Evolutionary conservation across 1,140 invertebrate species (phyloP), one percentile per base, ranked within the genome.

Genomic region (Hetaerina americana): DNA sequence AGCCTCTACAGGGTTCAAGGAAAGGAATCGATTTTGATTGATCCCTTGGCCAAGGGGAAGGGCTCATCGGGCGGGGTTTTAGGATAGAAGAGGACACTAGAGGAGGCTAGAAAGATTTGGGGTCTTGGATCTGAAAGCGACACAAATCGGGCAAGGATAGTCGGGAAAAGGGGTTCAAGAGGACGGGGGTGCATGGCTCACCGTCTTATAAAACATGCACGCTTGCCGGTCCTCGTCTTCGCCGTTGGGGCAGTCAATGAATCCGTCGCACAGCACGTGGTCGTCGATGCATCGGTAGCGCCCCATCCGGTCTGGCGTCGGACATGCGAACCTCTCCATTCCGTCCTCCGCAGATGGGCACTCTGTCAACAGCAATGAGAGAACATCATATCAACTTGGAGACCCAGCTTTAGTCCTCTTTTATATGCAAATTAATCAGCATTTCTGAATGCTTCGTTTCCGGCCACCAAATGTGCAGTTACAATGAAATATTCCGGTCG

Each of bases 141-240:
- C n/a, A n/a, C n/a, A n/a, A n/a, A n/a, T n/a, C n/a, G n/a, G n/a
- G n/a, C n/a, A 40, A 40, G 31, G n/a, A n/a, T n/a, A n/a, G n/a
- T n/a, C n/a, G n/a, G 31, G 31, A 40, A 40, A 18, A 40, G 31
- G 31, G 31, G 31, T n/a, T 57, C 40, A 57, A 57, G 22, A 18
- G 40, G 40, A n/a, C 22, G 15, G 40, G 22, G 40, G 40, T 57
- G n/a, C 40, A 57, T 57, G 15, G 80, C 79, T 81, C 87, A 97
- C 95, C 87, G 94, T 97, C 89, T 96, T 97, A 82, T 96, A 96
- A 84, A 97, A 97, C 93, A 97, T 95, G 85, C 95, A 97, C 70
- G 92, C 90, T 75, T 94, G 91, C 78, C 92, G 84, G 78, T 97
- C 93, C 80, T 97, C 95, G 79, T 97, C 95, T 80, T 96, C 94